Percentiles rank a stretch among this genome's conserved stretches.
These are phyloP conservation scores for Sebastes goodei DNA, from an alignment of 2,797 vertebrate genomes.

Conservation along the genomic window DNA sequence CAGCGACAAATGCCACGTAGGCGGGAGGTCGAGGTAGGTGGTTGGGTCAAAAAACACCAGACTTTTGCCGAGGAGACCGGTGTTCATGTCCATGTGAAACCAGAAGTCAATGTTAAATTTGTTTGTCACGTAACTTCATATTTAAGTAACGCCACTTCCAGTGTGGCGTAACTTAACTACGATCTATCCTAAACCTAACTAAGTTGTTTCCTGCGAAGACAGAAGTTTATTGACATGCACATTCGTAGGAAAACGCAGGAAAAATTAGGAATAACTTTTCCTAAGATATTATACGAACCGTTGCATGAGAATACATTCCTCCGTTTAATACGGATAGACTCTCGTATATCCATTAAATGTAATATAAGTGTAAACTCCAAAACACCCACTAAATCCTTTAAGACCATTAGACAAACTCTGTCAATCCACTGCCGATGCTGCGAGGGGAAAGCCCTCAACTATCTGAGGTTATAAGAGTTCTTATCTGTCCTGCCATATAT, in stretches of 20 bases:
- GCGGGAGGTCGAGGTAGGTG: accelerated
- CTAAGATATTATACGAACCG: too few relatives aligned
- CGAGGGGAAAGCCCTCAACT: slow-evolving; percentile 30
- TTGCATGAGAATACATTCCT: background rate
- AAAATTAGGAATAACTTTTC: too few relatives aligned
- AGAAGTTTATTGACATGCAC: too few relatives aligned
- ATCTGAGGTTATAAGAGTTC: slow-evolving; percentile 35
- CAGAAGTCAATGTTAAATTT: accelerated
- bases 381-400: slow-evolving; percentile 21
- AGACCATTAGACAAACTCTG: slow-evolving; percentile 22
- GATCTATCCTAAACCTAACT: too few relatives aligned
- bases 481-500: slow-evolving; percentile 31
- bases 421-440: background rate
- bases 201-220: too few relatives aligned
- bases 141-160: too few relatives aligned
- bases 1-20: accelerated
- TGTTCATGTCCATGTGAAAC: too few relatives aligned
- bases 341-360: slow-evolving; percentile 11
- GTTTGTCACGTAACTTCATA: too few relatives aligned
- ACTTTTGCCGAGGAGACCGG: too few relatives aligned
- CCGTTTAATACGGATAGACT: background rate
- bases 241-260: too few relatives aligned
- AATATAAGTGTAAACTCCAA: slow-evolving; percentile 15
- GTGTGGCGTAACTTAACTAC: too few relatives aligned
- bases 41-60: too few relatives aligned